These are phyloP conservation scores for Tachina lurida DNA, from an alignment of 2,888 invertebrate species.

Conservation along the genomic window DNA sequence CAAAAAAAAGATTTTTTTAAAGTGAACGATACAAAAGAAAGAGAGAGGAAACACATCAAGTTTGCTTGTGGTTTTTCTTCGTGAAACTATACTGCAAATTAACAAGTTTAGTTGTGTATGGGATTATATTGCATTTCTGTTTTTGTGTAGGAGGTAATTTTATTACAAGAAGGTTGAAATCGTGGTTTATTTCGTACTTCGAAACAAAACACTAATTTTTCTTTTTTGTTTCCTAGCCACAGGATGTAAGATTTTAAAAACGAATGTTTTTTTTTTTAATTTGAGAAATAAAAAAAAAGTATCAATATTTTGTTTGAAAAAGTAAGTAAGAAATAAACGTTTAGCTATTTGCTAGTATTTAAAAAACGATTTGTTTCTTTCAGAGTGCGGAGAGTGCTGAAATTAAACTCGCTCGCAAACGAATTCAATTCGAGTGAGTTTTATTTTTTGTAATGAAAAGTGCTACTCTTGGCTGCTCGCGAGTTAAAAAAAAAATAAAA, in stretches of 20 bases:
- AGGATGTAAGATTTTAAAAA: conserved; percentile 6
- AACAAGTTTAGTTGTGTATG: conserved; percentile 53
- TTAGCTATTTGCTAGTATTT: too few relatives aligned
- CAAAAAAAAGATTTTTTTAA: background rate
- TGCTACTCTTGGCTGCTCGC: too few relatives aligned
- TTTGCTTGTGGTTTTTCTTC: conserved; percentile 59
- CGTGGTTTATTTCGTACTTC: background rate
- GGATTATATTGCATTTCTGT: conserved; percentile 21
- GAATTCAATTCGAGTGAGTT: too few relatives aligned
- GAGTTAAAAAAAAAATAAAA: too few relatives aligned
- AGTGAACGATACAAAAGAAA: conserved; percentile 13
- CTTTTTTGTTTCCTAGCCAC: conserved; percentile 2
- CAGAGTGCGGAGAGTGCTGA: too few relatives aligned
- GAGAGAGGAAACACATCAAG: conserved; percentile 16
- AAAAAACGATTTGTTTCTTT: too few relatives aligned
- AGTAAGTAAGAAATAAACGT: too few relatives aligned
- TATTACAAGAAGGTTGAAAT: conserved; percentile 43
- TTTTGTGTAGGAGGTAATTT: conserved; percentile 52
- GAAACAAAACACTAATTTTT: conserved; percentile 12
- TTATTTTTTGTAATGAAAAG: too few relatives aligned
- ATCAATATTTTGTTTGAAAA: background rate
- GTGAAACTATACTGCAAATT: conserved; percentile 26
- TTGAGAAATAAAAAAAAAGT: background rate
- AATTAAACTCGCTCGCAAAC: too few relatives aligned
- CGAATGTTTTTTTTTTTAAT: background rate